These are phyloP conservation scores for Philaethria dido DNA, from an alignment of 2,888 invertebrate species.

Conservation along the genomic window DNA sequence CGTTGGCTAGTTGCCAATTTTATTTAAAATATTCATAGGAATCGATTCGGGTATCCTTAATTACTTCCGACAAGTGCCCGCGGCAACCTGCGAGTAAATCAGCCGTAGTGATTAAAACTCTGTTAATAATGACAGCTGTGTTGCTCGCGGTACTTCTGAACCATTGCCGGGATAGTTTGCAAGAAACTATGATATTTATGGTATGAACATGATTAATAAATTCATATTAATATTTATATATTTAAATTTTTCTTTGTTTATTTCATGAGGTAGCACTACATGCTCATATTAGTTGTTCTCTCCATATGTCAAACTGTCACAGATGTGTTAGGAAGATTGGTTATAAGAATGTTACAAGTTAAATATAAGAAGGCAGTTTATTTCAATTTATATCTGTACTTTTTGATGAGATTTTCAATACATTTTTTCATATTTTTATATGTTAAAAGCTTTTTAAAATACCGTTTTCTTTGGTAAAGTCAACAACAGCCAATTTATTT, in stretches of 20 bases:
- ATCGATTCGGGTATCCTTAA: constrained; percentile 36
- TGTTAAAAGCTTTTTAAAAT: too few species aligned
- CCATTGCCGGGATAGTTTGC: constrained; percentile 36
- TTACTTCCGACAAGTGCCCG: constrained; percentile 46
- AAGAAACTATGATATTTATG: constrained; percentile 23
- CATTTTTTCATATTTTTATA: too few species aligned
- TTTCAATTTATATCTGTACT: neutral
- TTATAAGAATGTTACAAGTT: neutral
- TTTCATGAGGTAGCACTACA: neutral
- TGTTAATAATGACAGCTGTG: constrained; percentile 59
- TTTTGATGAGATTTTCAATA: neutral
- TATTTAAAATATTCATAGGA: constrained; percentile 28
- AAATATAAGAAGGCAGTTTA: neutral
- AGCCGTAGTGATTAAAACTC: constrained; percentile 56
- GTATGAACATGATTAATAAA: neutral
- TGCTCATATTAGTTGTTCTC: neutral
- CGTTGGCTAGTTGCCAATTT: constrained; percentile 1
- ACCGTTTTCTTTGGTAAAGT: too few species aligned
- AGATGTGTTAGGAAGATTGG: neutral
- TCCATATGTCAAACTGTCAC: neutral
- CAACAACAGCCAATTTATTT: too few species aligned
- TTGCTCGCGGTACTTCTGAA: constrained; percentile 54
- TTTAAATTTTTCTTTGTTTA: neutral
- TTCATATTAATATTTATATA: neutral
- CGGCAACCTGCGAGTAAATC: constrained; percentile 54